A percentile compares a stretch with the other conserved stretches of the same genome.
phyloP scores from a whole-genome alignment of 30 jellyfish, hydroid and myxozoan genomes.

The Sanderia malayensis region DNA sequence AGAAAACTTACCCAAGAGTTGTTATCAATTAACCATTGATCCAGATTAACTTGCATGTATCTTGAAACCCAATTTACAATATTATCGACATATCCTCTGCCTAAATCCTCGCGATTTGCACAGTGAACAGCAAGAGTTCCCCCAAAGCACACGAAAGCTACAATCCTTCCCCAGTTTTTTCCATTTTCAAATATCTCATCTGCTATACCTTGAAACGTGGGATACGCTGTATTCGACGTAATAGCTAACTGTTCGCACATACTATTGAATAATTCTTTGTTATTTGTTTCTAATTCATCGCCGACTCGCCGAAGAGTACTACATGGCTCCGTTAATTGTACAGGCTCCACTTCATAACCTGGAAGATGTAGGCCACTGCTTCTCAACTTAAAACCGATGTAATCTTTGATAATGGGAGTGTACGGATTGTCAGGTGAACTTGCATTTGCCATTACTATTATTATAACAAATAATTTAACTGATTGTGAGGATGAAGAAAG shows the following conservation, averaged over 20 bases:
- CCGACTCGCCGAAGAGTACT: slow-evolving; percentile 85
- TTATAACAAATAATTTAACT: too few relatives aligned
- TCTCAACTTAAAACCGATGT: slow-evolving; percentile 70
- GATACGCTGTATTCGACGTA: slow-evolving; percentile 81
- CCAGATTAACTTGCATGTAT: slow-evolving; percentile 67
- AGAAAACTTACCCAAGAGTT: slow-evolving; percentile 81
- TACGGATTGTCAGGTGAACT: slow-evolving; percentile 56
- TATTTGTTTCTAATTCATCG: slow-evolving; percentile 72
- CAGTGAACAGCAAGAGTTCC: slow-evolving; percentile 74
- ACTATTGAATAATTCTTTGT: slow-evolving; percentile 54
- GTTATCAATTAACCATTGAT: slow-evolving; percentile 67
- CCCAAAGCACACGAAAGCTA: slow-evolving; percentile 88
- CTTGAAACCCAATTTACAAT: slow-evolving; percentile 81
- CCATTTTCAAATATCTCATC: slow-evolving; percentile 83
- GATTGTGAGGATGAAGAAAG: too few relatives aligned
- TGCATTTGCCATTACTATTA: slow-evolving; percentile 74
- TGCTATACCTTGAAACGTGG: slow-evolving; percentile 84
- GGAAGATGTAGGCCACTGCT: slow-evolving; percentile 44
- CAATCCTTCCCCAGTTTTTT: slow-evolving; percentile 92
- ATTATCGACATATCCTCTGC: slow-evolving; percentile 69
- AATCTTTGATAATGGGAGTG: slow-evolving; percentile 63
- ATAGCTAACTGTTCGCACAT: slow-evolving; percentile 84
- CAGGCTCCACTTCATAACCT: slow-evolving; percentile 81
- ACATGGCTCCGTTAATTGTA: slow-evolving; percentile 43
- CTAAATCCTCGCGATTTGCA: slow-evolving; percentile 76